Conservation (phyloP, 2,113 vertebrate species). For the Halichoerus grypus region DNA sequence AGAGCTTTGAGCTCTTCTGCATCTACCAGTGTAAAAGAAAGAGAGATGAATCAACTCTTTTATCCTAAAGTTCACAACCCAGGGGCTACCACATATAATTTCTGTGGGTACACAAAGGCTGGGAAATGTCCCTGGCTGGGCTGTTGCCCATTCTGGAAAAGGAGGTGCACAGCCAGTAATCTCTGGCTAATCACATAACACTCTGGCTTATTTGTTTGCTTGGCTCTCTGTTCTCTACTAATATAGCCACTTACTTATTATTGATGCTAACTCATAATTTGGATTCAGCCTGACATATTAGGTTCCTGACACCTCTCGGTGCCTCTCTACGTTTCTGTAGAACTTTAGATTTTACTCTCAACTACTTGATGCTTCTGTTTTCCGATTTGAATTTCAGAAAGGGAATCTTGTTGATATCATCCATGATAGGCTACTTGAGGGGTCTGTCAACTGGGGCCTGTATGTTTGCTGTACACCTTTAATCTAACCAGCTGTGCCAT, state of each 20-base stretch:
- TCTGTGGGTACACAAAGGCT: not conserved
- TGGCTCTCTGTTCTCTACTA: not conserved
- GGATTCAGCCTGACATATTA: too few species aligned
- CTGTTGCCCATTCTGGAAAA: not conserved
- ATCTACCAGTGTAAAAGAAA: not conserved
- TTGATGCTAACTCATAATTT: not conserved
- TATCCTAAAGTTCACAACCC: not conserved
- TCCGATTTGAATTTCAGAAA: not conserved
- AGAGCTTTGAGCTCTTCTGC: not conserved
- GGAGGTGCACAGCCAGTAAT: not conserved
- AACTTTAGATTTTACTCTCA: not conserved
- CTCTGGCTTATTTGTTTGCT: too few species aligned
- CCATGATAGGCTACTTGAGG: not conserved
- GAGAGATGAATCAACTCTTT: not conserved
- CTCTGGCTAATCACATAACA: too few species aligned
- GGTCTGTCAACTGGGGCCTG: not conserved
- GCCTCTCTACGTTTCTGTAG: too few species aligned
- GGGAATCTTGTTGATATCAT: not conserved
- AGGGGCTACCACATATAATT: not conserved
- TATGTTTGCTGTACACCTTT: not conserved
- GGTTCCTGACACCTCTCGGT: not conserved
- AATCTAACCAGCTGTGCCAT: not conserved
- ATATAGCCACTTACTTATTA: not conserved
- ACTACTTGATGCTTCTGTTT: not conserved
- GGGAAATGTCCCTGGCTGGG: not conserved